A percentile compares a stretch with the other conserved stretches of the same genome.
Conservation (phyloP, 2,113 vertebrate genomes). For the Coregonus clupeaformis region DNA sequence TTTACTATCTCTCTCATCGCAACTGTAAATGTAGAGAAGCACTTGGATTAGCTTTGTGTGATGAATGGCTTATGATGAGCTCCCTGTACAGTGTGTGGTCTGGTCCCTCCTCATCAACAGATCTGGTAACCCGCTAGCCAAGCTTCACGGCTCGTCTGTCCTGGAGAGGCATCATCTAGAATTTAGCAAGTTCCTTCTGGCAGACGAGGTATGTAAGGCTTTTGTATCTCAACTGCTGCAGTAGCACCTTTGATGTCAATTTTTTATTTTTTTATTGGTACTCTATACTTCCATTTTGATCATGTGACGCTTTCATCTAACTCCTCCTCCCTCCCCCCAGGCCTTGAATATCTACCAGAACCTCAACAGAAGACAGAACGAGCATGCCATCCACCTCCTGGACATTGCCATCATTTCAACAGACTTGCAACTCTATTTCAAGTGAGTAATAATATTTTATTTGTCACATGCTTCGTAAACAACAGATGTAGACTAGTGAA, state of each 20-base stretch:
- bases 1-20: no score
- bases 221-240: no score
- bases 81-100: not conserved
- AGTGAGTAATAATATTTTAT: slow-evolving; percentile 73
- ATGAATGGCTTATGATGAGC: not conserved
- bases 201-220: slow-evolving; percentile 81
- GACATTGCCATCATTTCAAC: slow-evolving; percentile 97
- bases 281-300: not conserved
- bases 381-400: slow-evolving; percentile 88
- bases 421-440: slow-evolving; percentile 96
- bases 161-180: slow-evolving; percentile 95
- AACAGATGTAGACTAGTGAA: no score
- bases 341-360: slow-evolving; percentile 95
- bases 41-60: no score
- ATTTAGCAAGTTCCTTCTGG: slow-evolving; percentile 91
- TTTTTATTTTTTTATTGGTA: not conserved
- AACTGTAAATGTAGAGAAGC: no score
- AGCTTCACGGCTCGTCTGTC: slow-evolving; percentile 95
- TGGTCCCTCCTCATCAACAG: slow-evolving; percentile 58
- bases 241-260: not conserved
- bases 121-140: slow-evolving; percentile 91
- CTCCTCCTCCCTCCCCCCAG: slow-evolving; percentile 59
- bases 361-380: slow-evolving; percentile 88
- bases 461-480: no score
- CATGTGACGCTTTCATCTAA: not conserved